A percentile compares a stretch with the other conserved stretches of the same genome.
Evolutionary conservation across 2,797 vertebrate genomes (phyloP).

Genomic region (Simalia tracyae): DNA sequence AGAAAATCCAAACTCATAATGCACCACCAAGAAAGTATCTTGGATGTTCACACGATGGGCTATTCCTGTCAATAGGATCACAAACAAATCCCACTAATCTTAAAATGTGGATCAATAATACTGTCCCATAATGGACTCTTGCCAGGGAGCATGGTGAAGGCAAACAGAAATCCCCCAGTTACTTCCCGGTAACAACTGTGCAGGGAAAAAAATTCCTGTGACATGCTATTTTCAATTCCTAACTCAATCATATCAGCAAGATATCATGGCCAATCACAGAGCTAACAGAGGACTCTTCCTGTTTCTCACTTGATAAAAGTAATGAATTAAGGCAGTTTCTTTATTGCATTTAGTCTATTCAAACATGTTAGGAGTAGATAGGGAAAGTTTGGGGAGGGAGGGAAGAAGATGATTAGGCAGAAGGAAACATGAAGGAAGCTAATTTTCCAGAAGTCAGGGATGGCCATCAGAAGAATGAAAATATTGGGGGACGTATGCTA

Average conservation of each 20-base stretch:
- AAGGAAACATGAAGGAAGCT: background rate
- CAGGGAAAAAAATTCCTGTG: background rate
- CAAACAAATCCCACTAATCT: background rate
- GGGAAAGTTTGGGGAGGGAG: background rate
- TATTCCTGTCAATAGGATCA: background rate
- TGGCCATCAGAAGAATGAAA: background rate
- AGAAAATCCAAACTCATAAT: background rate
- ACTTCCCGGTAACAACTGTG: background rate
- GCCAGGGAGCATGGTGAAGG: too few relatives aligned
- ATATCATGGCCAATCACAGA: background rate
- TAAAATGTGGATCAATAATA: background rate
- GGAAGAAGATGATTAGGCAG: background rate
- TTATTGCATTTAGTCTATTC: background rate
- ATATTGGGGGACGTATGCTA: background rate
- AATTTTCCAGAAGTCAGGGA: background rate
- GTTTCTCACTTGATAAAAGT: background rate
- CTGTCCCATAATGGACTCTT: background rate
- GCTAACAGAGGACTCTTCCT: background rate
- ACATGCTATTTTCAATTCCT: background rate
- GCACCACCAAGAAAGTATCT: background rate
- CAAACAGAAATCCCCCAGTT: background rate
- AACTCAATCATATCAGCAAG: background rate
- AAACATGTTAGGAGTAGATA: background rate
- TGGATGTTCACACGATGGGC: background rate
- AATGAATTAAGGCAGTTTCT: background rate